phyloP scores from a whole-genome alignment of 2,888 invertebrate genomes.

The Agriopis aurantiaria region DNA sequence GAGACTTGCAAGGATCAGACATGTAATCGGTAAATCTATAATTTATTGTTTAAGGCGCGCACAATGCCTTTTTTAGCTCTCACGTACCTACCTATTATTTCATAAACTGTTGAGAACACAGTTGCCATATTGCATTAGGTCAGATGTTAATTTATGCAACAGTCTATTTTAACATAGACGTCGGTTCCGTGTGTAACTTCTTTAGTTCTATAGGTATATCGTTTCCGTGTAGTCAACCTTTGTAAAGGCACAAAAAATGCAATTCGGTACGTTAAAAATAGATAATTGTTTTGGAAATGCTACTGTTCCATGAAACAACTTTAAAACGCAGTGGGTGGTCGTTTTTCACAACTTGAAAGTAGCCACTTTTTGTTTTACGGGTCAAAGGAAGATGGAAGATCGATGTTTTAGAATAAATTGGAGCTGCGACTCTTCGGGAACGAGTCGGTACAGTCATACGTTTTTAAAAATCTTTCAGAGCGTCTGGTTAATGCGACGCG shows the following conservation, averaged over 20 bases:
- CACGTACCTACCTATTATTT: slow-evolving; percentile 64
- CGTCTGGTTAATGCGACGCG: too few species aligned
- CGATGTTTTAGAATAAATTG: not conserved
- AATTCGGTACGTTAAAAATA: not conserved
- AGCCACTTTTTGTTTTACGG: not conserved
- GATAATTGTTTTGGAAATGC: not conserved
- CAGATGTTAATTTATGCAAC: slow-evolving; percentile 27
- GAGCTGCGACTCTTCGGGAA: too few species aligned
- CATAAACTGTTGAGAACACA: slow-evolving; percentile 44
- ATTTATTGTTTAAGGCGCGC: slow-evolving; percentile 70
- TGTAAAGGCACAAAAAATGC: slow-evolving; percentile 2
- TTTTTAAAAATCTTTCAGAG: too few species aligned
- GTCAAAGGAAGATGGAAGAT: too few species aligned
- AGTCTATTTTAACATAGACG: slow-evolving; percentile 8
- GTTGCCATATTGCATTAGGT: slow-evolving; percentile 27
- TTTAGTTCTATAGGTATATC: not conserved
- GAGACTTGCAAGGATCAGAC: slow-evolving; percentile 52
- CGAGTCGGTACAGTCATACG: too few species aligned
- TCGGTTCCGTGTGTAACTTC: slow-evolving; percentile 13
- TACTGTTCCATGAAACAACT: not conserved
- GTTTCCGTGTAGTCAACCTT: slow-evolving; percentile 12
- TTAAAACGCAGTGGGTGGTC: not conserved
- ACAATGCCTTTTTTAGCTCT: slow-evolving; percentile 71
- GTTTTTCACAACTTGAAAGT: not conserved
- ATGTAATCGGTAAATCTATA: slow-evolving; percentile 65